Evolutionary conservation across 2,113 vertebrate genomes (phyloP).

Genomic region (Colinus virginianus): DNA sequence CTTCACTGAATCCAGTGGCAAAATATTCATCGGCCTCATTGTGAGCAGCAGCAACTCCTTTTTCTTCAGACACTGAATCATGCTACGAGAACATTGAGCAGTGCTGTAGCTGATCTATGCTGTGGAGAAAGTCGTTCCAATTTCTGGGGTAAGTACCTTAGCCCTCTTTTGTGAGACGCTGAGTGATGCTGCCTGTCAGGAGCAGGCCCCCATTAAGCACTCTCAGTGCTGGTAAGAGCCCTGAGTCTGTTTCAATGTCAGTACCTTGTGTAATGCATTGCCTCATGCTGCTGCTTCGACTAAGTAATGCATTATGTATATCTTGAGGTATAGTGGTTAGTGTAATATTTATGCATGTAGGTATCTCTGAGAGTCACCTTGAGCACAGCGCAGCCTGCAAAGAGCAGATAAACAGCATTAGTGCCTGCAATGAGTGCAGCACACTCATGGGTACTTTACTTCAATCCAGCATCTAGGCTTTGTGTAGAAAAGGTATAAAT

Average conservation of each 20-base stretch:
- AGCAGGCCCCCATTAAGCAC: background rate
- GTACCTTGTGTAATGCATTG: background rate
- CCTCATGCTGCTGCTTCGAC: background rate
- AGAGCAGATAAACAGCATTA: constrained; percentile 35
- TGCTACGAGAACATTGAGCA: background rate
- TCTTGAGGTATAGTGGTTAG: constrained; percentile 5
- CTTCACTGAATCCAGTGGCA: background rate
- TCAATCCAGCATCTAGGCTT: background rate
- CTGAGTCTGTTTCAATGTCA: background rate
- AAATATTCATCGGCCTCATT: background rate
- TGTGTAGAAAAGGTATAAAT: background rate
- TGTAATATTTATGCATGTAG: constrained; percentile 32
- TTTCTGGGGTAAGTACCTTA: constrained; percentile 7
- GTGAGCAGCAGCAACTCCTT: background rate
- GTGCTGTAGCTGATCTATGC: background rate
- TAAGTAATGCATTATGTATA: constrained; percentile 23
- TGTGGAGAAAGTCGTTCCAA: background rate
- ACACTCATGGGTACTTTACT: background rate
- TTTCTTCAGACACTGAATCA: background rate
- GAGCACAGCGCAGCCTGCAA: background rate
- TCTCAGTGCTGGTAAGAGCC: background rate
- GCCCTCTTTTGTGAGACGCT: background rate
- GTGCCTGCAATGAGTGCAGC: background rate
- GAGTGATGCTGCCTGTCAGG: constrained; percentile 7
- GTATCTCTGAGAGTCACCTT: constrained; percentile 24